These are phyloP conservation scores for Anguilla anguilla DNA, from an alignment of 2,797 vertebrate genomes.

Conservation along the genomic window DNA sequence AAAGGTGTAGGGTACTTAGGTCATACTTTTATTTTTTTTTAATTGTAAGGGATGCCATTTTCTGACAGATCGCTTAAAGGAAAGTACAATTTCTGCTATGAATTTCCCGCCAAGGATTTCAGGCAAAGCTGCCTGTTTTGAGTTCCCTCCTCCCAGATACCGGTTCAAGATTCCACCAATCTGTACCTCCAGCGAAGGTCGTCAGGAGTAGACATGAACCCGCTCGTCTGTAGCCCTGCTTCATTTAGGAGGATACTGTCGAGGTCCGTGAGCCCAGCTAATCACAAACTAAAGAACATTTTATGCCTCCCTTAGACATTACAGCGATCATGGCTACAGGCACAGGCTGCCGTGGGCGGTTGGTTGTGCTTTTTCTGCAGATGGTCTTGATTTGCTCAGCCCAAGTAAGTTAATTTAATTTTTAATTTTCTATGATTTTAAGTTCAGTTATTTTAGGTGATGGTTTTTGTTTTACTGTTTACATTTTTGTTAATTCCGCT, in stretches of 20 bases:
- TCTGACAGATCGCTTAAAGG: too few species aligned
- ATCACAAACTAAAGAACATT: conserved; percentile 25
- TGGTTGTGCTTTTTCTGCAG: conserved; percentile 63
- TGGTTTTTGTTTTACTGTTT: neutral
- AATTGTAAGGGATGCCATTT: too few species aligned
- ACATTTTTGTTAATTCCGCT: neutral
- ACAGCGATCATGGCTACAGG: conserved; percentile 57
- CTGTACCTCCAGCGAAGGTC: conserved; percentile 57
- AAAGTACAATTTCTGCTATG: neutral
- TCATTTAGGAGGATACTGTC: conserved; percentile 32
- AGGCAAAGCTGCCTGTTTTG: neutral
- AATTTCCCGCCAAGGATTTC: conserved; percentile 7
- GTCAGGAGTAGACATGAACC: conserved; percentile 55
- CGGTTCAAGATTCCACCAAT: conserved; percentile 66
- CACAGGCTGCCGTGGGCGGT: conserved; percentile 26
- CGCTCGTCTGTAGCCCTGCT: conserved; percentile 42
- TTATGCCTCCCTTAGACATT: conserved; percentile 26
- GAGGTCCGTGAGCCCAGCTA: conserved; percentile 38
- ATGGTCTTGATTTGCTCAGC: conserved; percentile 64
- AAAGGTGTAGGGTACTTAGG: too few species aligned
- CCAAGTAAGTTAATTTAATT: conserved; percentile 69
- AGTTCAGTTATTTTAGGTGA: neutral
- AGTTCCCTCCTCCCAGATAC: conserved; percentile 40
- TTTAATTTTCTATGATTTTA: neutral
- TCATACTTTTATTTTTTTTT: too few species aligned